These are phyloP conservation scores for Furcula furcula DNA, from an alignment of 2,888 invertebrate species.

Conservation along the genomic window DNA sequence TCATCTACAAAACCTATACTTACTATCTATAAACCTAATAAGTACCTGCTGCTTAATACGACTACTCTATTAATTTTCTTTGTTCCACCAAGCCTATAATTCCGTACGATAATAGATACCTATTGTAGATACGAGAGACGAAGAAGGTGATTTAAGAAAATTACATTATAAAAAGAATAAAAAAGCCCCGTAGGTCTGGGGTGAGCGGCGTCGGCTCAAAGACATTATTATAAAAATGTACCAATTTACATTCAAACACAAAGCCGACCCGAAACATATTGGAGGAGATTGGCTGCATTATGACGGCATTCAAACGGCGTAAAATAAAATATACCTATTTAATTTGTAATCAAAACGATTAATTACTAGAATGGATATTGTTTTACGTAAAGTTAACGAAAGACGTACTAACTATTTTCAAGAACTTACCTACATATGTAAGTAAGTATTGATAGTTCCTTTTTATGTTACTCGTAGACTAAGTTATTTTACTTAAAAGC, in stretches of 20 bases:
- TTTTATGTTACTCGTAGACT: too few relatives aligned
- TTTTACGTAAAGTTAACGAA: too few relatives aligned
- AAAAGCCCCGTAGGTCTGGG: conserved; percentile 51
- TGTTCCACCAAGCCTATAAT: conserved; percentile 24
- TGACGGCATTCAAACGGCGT: neutral
- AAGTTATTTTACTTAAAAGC: too few relatives aligned
- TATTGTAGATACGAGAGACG: conserved; percentile 49
- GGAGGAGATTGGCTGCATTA: conserved; percentile 20
- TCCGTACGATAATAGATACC: conserved; percentile 25
- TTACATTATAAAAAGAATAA: conserved; percentile 75
- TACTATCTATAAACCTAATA: too few relatives aligned
- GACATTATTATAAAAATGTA: conserved; percentile 71
- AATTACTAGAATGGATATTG: too few relatives aligned
- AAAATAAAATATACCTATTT: conserved; percentile 1
- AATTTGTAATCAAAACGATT: conserved; percentile 1
- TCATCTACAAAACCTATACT: too few relatives aligned
- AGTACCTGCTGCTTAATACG: too few relatives aligned
- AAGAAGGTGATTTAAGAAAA: conserved; percentile 73
- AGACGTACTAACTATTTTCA: too few relatives aligned
- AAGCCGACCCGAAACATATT: conserved; percentile 44
- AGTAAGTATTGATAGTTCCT: too few relatives aligned
- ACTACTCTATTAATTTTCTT: too few relatives aligned
- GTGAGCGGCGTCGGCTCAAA: conserved; percentile 55
- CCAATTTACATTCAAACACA: conserved; percentile 74
- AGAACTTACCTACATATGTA: too few relatives aligned